phyloP scores from a whole-genome alignment of 1,140 invertebrate genomes.

The Drosophila orena region DNA sequence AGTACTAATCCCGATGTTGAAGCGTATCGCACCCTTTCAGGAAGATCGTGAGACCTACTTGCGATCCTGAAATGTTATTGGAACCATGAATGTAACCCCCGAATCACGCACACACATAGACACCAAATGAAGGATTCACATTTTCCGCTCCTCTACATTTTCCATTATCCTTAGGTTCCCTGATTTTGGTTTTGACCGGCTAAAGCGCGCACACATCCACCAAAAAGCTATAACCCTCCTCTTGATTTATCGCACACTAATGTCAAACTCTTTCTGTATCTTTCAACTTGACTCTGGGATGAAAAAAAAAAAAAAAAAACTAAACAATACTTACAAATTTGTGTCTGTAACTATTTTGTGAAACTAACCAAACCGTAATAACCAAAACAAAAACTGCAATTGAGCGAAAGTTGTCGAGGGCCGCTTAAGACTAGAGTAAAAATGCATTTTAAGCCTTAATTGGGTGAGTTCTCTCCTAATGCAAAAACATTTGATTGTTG shows the following conservation, averaged over 20 bases:
- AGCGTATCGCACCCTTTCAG: slow-evolving; percentile 3
- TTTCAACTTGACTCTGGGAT: slow-evolving; percentile 76
- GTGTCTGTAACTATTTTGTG: slow-evolving; percentile 55
- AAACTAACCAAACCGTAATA: slow-evolving; percentile 44
- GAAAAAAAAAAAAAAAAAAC: slow-evolving; percentile 39
- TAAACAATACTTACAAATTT: slow-evolving; percentile 49
- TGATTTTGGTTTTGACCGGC: slow-evolving; percentile 29
- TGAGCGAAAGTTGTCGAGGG: slow-evolving; percentile 79
- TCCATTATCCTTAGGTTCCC: slow-evolving; percentile 1
- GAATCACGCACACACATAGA: slow-evolving; percentile 30
- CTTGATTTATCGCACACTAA: slow-evolving; percentile 72
- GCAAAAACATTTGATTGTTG: slow-evolving; percentile 62
- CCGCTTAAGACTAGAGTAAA: slow-evolving; percentile 77
- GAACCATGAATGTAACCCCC: slow-evolving; percentile 5
- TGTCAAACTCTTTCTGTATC: slow-evolving; percentile 82
- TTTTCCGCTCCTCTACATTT: slow-evolving; percentile 4
- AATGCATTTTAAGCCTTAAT: slow-evolving; percentile 75
- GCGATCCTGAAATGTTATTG: slow-evolving; percentile 16
- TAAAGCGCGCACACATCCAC: slow-evolving; percentile 23
- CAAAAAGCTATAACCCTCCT: slow-evolving; percentile 19
- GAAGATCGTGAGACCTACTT: slow-evolving; percentile 31
- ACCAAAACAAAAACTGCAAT: slow-evolving; percentile 61
- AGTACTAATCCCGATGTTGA: slow-evolving; percentile 34
- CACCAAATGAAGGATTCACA: slow-evolving; percentile 25
- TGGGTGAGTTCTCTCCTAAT: slow-evolving; percentile 72